Evolutionary conservation across 2,888 invertebrate genomes (phyloP), one percentile per base, ranked within the genome.

Genomic region (Schrankia costaestrigalis): DNA sequence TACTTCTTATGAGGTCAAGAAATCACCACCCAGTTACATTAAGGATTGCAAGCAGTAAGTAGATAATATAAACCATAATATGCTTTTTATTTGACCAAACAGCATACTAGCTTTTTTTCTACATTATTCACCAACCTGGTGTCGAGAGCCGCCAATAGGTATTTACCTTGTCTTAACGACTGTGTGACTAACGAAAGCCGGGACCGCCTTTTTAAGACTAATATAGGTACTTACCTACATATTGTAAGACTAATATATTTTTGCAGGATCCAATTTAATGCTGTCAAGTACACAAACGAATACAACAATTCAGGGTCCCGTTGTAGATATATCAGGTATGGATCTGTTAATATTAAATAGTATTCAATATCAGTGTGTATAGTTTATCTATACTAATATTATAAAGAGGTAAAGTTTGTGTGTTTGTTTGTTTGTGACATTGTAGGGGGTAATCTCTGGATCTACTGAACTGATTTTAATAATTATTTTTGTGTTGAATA

Each of bases 1-100:
- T 94, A 22, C 85, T 93, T 35, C 89, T 94, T 43, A 85, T 94
- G 71, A 63, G 86, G 15, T 73, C 84, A 1, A 65, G 81, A n/a
- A 40, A 72, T 12, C 74, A 70, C 31, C 79, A 78, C 26, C 78
- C 82, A 24, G 74, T 83, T 22, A 79, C 81, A 9, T 73, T 86
- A 44, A 84, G 71, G 66, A 78, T 84, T 56, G 53, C 78, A 15
- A 70, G 78, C 32, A 72, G 82, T 79, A 50, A 73, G 75, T 63
- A 11, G 11, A 2, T 21, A 8, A 18, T 8, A n/a, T 11, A 11
- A n/a, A 11, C n/a, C n/a, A 2, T 18, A 3, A 3, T 18, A 2
- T 22, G 6, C 2, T 3, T 8, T 7, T n/a, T 19, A n/a, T n/a
- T n/a, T n/a, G n/a, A n/a, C n/a, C n/a, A n/a, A n/a, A n/a, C n/a